Percentiles rank a stretch among this genome's conserved stretches.
Evolutionary conservation across 2,888 invertebrate species (phyloP).

Genomic region (Drosophila subsilvestris): DNA sequence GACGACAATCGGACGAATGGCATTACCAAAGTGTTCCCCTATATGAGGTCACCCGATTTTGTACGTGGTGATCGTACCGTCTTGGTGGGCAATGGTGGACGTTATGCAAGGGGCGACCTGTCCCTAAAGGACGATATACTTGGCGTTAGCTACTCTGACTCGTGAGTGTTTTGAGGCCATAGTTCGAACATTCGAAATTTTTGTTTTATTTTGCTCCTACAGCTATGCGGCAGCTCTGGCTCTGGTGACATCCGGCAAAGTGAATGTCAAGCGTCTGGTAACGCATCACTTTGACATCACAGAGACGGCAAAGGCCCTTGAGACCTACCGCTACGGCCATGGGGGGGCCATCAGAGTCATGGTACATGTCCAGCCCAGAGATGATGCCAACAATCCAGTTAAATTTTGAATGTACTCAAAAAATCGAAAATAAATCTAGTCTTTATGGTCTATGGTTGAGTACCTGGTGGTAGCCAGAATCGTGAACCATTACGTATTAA

Average conservation of each 20-base stretch:
- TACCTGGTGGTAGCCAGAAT: no score
- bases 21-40: no score
- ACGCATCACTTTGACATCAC: constrained; percentile 92
- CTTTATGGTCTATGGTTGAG: no score
- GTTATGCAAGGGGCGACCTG: no score
- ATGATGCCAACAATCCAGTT: constrained; percentile 85
- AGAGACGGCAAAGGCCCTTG: constrained; percentile 92
- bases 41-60: no score
- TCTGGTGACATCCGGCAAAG: constrained; percentile 90
- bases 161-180: constrained; percentile 86
- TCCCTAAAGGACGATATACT: no score
- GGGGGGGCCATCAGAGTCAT: constrained; percentile 94
- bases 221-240: constrained; percentile 92
- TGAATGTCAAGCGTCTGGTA: constrained; percentile 92
- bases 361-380: constrained; percentile 88
- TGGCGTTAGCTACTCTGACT: constrained; percentile 95
- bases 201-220: no score
- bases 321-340: constrained; percentile 89
- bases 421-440: background rate
- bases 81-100: no score
- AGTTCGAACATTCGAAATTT: no score
- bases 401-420: constrained; percentile 69
- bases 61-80: no score
- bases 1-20: constrained; percentile 96
- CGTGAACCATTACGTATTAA: no score